Evolutionary conservation across 1,140 invertebrate species (phyloP), one percentile per base, ranked within the genome.

Genomic region (Drosophila subobscura): DNA sequence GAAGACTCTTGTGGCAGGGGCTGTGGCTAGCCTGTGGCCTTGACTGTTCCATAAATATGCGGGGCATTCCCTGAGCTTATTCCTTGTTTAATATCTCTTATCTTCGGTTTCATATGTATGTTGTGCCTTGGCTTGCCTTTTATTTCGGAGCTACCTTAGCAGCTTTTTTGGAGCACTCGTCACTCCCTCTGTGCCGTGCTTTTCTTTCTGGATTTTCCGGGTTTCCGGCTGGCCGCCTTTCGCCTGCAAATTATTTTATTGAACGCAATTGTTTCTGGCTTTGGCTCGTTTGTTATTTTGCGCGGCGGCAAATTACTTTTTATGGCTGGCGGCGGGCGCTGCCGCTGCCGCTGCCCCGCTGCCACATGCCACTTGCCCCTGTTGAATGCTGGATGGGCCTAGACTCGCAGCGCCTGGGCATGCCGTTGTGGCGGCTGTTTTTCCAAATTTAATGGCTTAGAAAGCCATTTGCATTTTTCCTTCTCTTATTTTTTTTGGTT

Each of bases 401-500:
- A 10, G 33, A 37, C 12, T 37, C 33, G 33, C 40, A 25, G 54
- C 63, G 37, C 29, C 47, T 65, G 67, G 33, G 37, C 44, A 37
- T 52, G 67, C 51, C 60, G 67, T 58, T 80, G 79, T 45, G 68
- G 79, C 80, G 80, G 80, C 83, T 88, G 78, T 81, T 86, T 78
- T 79, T 66, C 72, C 72, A 85, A 89, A 90, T 80, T 90, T 90
- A 90, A 90, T 90, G 89, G 84, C 84, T 77, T 85, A 89, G 89
- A 90, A 90, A 90, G 78, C 89, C 75, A 90, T 90, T 90, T 90
- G 73, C 78, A 75, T 81, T 77, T 86, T 37, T 27, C 5, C 5
- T 27, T 5, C 55, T 22, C 20, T 33, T 20, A 20, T 40, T 20
- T 8, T 57, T 72, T 79, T 81, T 58, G 78, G 74, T 78, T 10